Base-by-base conservation (phyloP, 2,888 invertebrate species). In the Pammene aurita region DNA sequence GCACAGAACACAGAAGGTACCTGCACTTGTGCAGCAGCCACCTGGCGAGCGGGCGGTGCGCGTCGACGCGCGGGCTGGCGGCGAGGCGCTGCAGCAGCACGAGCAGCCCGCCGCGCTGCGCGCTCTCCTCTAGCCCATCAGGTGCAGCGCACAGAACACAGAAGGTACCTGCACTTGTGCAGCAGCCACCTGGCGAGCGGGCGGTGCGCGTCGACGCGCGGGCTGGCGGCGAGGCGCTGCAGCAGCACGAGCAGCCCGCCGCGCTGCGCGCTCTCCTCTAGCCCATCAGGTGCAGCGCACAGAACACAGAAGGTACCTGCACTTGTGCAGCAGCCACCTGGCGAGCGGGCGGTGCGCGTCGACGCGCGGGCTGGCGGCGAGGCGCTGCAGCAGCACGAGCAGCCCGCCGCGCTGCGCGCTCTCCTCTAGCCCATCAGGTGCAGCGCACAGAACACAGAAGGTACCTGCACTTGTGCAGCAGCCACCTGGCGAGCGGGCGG, bases 311-410 rank as follows among this genome's bases (percentile, higher is more conserved):
- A 95, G 93, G 78, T 92, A 94, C 86, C 94, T 95, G 84, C 95
- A 97, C 80, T 96, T 96, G 11, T 93, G 93, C 7, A 97, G 86
- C 0, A 96, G 95, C 98, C 98, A 98, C 16, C 94, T 91, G 9
- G 98, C 93, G 48, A 98, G 94, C 74, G 97, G 97, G 75, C 96
- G 95, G 83, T 98, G 97, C 0, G 97, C 96, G 77, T 97, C 97
- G 54, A 97, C 95, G 42, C 96, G 87, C 0, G 96, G 94, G 80
- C 96, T 96, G 71, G 88, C 93, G 10, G 95, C 93, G 46, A 98
- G 89, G 70, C 95, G 94, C 80, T 97, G 96, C 77, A 98, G 90
- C 72, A 96, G 86, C 0, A 93, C 83, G 42, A 96, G 93, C 35
- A 98, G 93, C 0, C 95, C 95, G 80, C 94, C 94, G 74, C 96